Evolutionary conservation across 92 coral and sea anemone species (phyloP), one percentile per base, ranked within the genome.

Genomic region (Micromussa lordhowensis): DNA sequence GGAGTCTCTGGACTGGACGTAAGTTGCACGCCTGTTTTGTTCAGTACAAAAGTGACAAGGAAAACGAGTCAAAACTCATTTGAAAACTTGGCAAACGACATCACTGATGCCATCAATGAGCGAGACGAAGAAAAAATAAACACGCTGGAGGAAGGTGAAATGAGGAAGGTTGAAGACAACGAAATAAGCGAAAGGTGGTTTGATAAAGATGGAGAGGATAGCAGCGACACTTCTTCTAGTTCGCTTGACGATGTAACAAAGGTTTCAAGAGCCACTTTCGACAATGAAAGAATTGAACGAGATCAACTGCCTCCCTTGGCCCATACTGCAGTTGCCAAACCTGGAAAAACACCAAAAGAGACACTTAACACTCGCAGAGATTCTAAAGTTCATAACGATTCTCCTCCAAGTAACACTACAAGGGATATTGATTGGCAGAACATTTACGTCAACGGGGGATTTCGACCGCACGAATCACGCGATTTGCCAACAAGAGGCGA

Each of bases 401-500:
- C 34, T 72, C n/a, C 13, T 82, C 26, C 75, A 21, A 17, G 69
- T 24, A 55, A 54, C 35, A 54, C 64, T 19, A 29, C 28, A 21
- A 29, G 3, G 1, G 28, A 48, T 11, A 64, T 89, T 51, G 92
- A 89, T n/a, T 84, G 92, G 85, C 80, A 83, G 29, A 78, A 75
- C 2, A 75, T 89, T 30, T 89, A 84, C 24, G 66, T 24, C 28
- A 53, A 58, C 18, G 88, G 86, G 28, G 92, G 92, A 49, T 89
- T 89, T 77, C 85, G 85, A 29, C 92, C 92, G 10, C 51, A 75
- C 79, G 87, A 85, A 69, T 83, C 92, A 32, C 88, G 92, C 22
- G 81, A 66, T 48, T 76, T 89, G 34, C 92, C 92, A 59, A 90
- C 93, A 18, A 73, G 73, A 3, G 93, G 93, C 66, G 93, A 90